Base-by-base conservation (phyloP, 2,113 vertebrate genomes). In the Indicator indicator region DNA sequence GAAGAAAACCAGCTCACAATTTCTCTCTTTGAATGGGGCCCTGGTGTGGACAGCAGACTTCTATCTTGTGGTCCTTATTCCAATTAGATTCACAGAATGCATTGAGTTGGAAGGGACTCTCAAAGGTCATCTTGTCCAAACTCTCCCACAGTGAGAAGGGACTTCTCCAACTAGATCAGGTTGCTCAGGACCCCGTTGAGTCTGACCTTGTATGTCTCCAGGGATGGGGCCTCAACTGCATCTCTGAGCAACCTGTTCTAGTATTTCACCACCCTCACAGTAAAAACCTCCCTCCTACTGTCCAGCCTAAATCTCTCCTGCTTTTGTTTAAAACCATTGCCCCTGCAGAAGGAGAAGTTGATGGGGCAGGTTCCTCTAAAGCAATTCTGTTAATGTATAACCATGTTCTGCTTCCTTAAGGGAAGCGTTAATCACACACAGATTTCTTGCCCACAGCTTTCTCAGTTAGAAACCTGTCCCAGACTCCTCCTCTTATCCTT, bases 371-470 rank as follows among this genome's bases (percentile, higher is more conserved):
- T 72, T 78, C 24, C 75, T 82, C 67, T 90, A 67, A 62, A 86
- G 52, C 9, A 81, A 56, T 58, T 75, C 50, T 40, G 30, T 46
- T 63, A 40, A 79, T 65, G 89, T 79, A 70, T 58, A 81, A 72
- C 30, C 83, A 86, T 8, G 18, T 58, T 76, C 52, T 62, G 9
- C 32, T 72, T 86, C 90, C 86, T 79, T 84, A 86, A 36, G 23
- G 19, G 12, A 78, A 76, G 44, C 18, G 62, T 65, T 92, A 94
- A 90, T 84, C 81, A 46, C 8, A 46, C 63, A 90, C 76, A 92
- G 73, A 84, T 89, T 93, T 89, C 83, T 90, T 86, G 73, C 80
- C 44, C 19, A 30, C 24, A 89, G 90, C 30, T 48, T 21, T n/a
- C 91, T 88, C 67, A 92, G 73, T 24, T 77, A 75, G 50, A 81